A percentile compares a stretch with the other conserved stretches of the same genome.
Evolutionary conservation across 2,113 vertebrate species (phyloP).

Genomic region (Casuarius casuarius): DNA sequence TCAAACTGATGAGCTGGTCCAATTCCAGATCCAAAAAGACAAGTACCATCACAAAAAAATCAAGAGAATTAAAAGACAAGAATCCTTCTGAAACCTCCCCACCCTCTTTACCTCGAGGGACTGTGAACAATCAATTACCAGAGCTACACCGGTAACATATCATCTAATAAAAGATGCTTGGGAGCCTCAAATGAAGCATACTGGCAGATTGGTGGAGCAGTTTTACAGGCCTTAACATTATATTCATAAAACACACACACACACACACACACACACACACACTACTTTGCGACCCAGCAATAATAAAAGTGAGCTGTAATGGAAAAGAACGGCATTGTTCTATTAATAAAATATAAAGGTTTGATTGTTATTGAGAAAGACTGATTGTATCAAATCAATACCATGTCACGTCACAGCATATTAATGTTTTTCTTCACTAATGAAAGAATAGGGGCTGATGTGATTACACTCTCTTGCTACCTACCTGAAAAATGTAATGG

Average conservation of each 20-base stretch:
- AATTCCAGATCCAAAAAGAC: not conserved
- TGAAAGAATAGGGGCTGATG: constrained; percentile 47
- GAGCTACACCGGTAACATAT: not conserved
- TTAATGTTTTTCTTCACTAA: constrained; percentile 62
- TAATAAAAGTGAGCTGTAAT: constrained; percentile 56
- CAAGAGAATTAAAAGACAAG: not conserved
- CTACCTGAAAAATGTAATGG: constrained; percentile 38
- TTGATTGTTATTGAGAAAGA: constrained; percentile 69
- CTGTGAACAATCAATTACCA: not conserved
- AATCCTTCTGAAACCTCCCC: not conserved
- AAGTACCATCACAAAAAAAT: not conserved
- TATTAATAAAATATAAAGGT: constrained; percentile 74
- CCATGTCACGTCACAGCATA: constrained; percentile 51
- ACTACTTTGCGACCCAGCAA: constrained; percentile 38
- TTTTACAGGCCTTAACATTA: constrained; percentile 48
- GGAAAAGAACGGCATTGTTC: constrained; percentile 50
- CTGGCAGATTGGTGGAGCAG: not conserved
- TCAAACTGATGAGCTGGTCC: not conserved
- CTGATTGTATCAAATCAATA: constrained; percentile 69
- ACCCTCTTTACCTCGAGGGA: not conserved
- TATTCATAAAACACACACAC: constrained; percentile 45
- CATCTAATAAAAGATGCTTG: constrained; percentile 19
- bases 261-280: not conserved
- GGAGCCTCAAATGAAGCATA: constrained; percentile 1
- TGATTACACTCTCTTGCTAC: constrained; percentile 32